Conservation (phyloP, 1,140 invertebrate species). For the Drosophila pectinifera region DNA sequence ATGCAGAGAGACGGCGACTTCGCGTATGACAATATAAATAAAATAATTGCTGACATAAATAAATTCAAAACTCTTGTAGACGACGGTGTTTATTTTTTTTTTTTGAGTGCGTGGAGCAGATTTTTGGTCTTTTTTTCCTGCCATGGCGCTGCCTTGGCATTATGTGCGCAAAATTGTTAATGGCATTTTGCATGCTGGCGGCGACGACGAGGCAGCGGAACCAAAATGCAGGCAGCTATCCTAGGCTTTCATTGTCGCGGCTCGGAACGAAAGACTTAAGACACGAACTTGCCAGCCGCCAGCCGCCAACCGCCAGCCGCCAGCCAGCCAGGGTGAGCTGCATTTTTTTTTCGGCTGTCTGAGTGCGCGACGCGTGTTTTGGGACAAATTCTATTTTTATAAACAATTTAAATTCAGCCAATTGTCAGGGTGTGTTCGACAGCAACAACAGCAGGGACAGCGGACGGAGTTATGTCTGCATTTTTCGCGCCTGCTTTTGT, state of each 20-base stretch:
- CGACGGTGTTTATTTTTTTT: constrained; percentile 7
- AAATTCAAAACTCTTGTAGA: constrained; percentile 71
- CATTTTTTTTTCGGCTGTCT: constrained; percentile 42
- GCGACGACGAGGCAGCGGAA: constrained; percentile 21
- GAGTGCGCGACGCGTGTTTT: constrained; percentile 68
- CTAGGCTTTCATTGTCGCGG: constrained; percentile 74
- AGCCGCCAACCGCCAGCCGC: background rate
- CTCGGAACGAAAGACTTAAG: constrained; percentile 75
- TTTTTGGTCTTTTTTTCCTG: constrained; percentile 42
- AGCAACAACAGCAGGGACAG: constrained; percentile 23
- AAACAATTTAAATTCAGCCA: constrained; percentile 82
- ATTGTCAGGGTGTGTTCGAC: constrained; percentile 78
- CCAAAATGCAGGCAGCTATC: constrained; percentile 63
- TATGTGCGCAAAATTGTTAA: constrained; percentile 74
- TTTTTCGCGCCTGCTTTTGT: constrained; percentile 81
- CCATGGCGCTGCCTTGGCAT: constrained; percentile 28
- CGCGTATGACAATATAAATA: constrained; percentile 79
- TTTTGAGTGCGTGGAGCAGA: constrained; percentile 63
- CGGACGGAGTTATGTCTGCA: constrained; percentile 72
- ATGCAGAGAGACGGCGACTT: constrained; percentile 43
- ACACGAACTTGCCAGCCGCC: constrained; percentile 64
- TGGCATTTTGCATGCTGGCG: constrained; percentile 63
- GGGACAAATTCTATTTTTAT: constrained; percentile 83
- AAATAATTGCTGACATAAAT: constrained; percentile 84
- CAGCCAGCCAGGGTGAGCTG: constrained; percentile 47